Evolutionary conservation across 2,797 vertebrate genomes (phyloP).

Genomic region (Nyctibius grandis): DNA sequence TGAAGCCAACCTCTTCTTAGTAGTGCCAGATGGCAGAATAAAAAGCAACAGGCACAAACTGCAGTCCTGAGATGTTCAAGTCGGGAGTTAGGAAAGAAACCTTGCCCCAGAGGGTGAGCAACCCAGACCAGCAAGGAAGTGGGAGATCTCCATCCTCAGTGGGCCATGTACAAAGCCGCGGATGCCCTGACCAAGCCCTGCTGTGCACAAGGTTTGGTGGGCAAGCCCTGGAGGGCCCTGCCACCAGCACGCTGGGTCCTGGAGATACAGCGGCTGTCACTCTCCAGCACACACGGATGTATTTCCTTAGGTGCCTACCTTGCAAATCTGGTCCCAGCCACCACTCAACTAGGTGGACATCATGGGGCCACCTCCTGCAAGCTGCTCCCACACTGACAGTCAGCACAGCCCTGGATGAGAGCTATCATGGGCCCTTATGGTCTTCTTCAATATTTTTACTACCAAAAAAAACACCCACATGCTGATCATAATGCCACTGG

Average conservation of each 20-base stretch:
- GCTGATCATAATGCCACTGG: neutral
- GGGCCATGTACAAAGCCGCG: accelerated
- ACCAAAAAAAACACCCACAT: neutral
- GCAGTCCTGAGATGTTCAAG: neutral
- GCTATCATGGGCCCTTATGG: neutral
- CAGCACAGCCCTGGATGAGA: neutral
- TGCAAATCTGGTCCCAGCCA: neutral
- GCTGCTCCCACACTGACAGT: neutral
- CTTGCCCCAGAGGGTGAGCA: neutral
- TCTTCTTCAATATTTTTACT: neutral
- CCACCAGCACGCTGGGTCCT: neutral
- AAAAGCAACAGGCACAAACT: neutral
- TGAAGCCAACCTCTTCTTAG: neutral
- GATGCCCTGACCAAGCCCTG: neutral
- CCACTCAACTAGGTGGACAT: accelerated
- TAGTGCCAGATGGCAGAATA: neutral
- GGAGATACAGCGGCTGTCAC: neutral
- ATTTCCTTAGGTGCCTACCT: neutral
- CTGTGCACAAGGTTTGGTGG: neutral
- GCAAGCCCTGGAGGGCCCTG: neutral
- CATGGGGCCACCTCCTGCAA: neutral
- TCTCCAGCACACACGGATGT: accelerated
- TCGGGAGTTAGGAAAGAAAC: neutral
- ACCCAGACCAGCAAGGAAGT: neutral
- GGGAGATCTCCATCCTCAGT: accelerated